Base-by-base conservation (phyloP, 2,888 invertebrate species). In the Candidula unifasciata region DNA sequence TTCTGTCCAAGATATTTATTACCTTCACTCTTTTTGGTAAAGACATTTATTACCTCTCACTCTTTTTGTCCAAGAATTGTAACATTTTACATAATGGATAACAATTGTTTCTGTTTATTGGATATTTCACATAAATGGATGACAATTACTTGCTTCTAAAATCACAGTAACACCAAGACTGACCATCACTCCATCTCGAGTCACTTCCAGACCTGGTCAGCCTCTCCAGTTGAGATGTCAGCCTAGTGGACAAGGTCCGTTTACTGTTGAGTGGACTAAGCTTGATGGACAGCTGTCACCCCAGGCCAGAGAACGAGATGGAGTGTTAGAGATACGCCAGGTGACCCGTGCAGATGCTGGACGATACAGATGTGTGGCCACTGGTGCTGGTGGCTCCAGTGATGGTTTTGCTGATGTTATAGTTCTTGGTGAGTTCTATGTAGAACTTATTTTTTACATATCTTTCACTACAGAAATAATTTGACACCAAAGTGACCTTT, bases 331-430 rank as follows among this genome's bases (percentile, higher is more conserved):
- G 80, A 92, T 97, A 95, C 95, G 95, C 85, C 95, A 96, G 87
- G 96, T 97, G 80, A 96, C 96, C 89, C 95, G 96, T 0, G 95
- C 96, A 30, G 97, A 97, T 92, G 96, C 96, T 30, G 97, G 97
- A 5, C 94, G 95, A 86, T 97, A 97, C 92, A 95, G 96, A 37
- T 98, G 98, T 93, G 95, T 95, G 33, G 97, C 97, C 0, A 95
- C 94, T 10, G 97, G 97, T 92, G 92, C 94, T 27, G 95, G 95
- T 57, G 97, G 97, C 21, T 95, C 95, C 81, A 96, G 96, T 0
- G 96, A 96, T 91, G 96, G 96, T 60, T 95, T 95, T 60, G 77
- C 68, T 69, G 69, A 74, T 74, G 54, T 74, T 30, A 3, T 54
- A 21, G 54, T 74, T 16, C 8, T 74, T 13, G 68, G 68, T 68